Base-by-base conservation (phyloP, 2,797 vertebrate genomes). In the Microhierax caerulescens region DNA sequence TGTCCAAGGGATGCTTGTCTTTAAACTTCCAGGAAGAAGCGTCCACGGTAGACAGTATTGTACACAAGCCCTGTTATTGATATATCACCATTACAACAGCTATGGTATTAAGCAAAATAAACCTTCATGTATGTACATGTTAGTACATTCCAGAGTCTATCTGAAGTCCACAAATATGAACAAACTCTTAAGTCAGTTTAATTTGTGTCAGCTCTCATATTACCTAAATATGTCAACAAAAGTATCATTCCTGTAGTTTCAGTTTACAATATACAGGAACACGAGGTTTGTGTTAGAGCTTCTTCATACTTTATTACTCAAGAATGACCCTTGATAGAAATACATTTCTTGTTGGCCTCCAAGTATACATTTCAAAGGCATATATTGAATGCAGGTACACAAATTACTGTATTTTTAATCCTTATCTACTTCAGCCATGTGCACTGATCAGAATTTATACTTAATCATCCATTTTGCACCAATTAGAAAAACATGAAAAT, bases 401-500 rank as follows among this genome's bases (percentile, higher is more conserved):
- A 7, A 86, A 70, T 54, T 64, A 60, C 17, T 45, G 34, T 43
- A 63, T 57, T 95, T 95, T 77, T 67, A 91, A 69, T 70, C 17
- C 30, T 77, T 37, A 70, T 45, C 89, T 81, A 59, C 67, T 93
- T 93, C 76, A 91, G 43, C 63, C 51, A 13, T 60, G 59, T 34
- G 79, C 60, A 60, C n/a, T 32, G 25, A 86, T 63, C 36, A 79
- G 68, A 95, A 93, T 45, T 82, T 87, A 60, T 39, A 78, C 48
- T 86, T 93, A 78, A 80, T 74, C 91, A 84, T 69, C 63, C 54
- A 57, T 95, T 96, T 95, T 94, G 77, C 76, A 92, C 39, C 70
- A 90, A 81, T 94, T 94, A 95, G 80, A 76, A 89, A 88, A 95
- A 92, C 75, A 95, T 54, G 57, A 93, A 81, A 84, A 92, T 61